Evolutionary conservation across 2,888 invertebrate species (phyloP), one percentile per base, ranked within the genome.

Genomic region (Emmelina monodactyla): DNA sequence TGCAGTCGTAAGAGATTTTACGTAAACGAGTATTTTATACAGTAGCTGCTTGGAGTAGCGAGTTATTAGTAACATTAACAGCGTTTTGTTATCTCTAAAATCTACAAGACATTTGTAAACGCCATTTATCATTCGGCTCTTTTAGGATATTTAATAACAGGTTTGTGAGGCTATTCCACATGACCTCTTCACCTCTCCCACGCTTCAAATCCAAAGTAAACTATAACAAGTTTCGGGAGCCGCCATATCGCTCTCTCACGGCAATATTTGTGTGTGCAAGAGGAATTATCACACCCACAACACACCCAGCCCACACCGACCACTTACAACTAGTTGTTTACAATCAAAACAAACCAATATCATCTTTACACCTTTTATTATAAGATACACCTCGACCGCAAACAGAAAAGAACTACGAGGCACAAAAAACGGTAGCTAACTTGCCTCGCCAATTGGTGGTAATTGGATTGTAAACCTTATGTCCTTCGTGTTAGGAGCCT

Each of bases 221-320:
- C 69, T 53, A 50, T 50, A 47, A 43, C 54, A 48, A 43, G 51
- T 69, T 72, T 69, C 68, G 75, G 73, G 67, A 71, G 71, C 65
- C 25, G 25, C 4, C 3, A 11, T 51, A 57, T 59, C 62, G 62
- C 63, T 59, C 60, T 67, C 75, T 68, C 75, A 78, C 76, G 75
- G 69, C 64, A 69, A 65, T 58, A 64, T 68, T 62, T 61, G 56
- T 73, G 70, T 76, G 59, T 78, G 63, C 68, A 50, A 58, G 61
- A 62, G 59, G 70, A 71, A 78, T 79, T 79, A 79, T 72, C 76
- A 72, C 76, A 62, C 75, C 78, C 70, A 76, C 71, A 50, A 58
- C n/a, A 65, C 72, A 67, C 64, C 66, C 57, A 43, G 41, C 58
- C 59, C 53, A 60, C 61, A 50, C 52, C 32, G 29, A 30, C 39